Evolutionary conservation across 2,113 vertebrate species (phyloP), one percentile per base, ranked within the genome.

Genomic region (Syngnathus floridae): DNA sequence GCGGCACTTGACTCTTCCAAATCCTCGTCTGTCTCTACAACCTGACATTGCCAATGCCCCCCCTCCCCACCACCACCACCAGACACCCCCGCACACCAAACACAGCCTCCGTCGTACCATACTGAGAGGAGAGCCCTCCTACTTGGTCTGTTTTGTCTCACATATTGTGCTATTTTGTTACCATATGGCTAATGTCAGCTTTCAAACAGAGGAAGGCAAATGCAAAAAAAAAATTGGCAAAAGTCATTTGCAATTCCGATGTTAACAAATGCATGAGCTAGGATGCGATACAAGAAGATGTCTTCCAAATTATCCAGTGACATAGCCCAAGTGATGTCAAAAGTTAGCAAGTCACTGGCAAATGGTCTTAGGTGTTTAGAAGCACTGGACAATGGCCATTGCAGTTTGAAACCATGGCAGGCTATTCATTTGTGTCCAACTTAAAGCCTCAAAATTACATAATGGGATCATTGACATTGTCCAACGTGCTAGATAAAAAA

Each of bases 1-100:
- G 83, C 35, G 1, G 71, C 82, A 86, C 85, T 87, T 87, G 85
- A 87, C 87, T 88, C 87, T 81, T 85, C 82, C 83, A 87, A 87
- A 86, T 88, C 85, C 85, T 82, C 80, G 82, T 87, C 77, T 63
- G 83, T 85, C 82, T 83, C 80, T 82, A 77, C 84, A 84, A 64
- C 78, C 75, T 71, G 81, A 84, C 87, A 74, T 69, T 87, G 85
- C 85, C 87, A 86, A 82, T 69, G 73, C 41, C 31, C 5, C 43
- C 73, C 61, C 40, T n/a, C 40, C 40, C 58, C 38, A 31, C 54
- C 7, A n/a, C 46, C 6, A n/a, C 26, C 6, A n/a, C 26, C 6
- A 37, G 11, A 12, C 36, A 12, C 62, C 68, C 45, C 49, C 36
- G 60, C 16, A 56, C 54, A 59, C 57, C 57, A 21, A 59, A 59